Base-by-base conservation (phyloP, 2,113 vertebrate genomes). In the Syngnathoides biaculeatus region DNA sequence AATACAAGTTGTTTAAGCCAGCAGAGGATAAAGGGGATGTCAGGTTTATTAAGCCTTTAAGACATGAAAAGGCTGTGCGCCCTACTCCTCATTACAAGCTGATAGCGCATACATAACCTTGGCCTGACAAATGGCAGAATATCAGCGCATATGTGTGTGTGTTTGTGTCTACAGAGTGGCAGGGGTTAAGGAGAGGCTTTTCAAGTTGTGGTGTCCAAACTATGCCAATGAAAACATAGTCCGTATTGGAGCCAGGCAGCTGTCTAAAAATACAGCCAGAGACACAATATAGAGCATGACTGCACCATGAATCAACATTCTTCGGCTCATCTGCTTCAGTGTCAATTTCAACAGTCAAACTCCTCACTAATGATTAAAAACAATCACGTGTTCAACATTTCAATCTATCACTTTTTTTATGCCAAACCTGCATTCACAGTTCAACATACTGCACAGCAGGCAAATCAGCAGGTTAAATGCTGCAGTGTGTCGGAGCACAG, bases 221-320 rank as follows among this genome's bases (percentile, higher is more conserved):
- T 85, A 88, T 87, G 85, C 88, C 86, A 89, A 86, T 88, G 88
- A 89, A 89, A 89, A 88, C 86, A 90, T 78, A 86, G 83, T 86
- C 79, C 43, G 14, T 72, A 64, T 66, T 75, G 82, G 86, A 90
- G 88, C 85, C 86, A 77, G 79, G 79, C 86, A 81, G 83, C 84
- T 87, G 85, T 88, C 84, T 88, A 85, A 86, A 88, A 90, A 88
- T 88, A 90, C 73, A 82, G 79, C 64, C 81, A 20, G 89, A 84
- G 89, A 84, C 86, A 89, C 86, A 88, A 89, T 86, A 87, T 87
- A 83, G 83, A 83, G 73, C 81, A 80, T 81, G 87, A 86, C 79
- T 81, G 58, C 75, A 73, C 63, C 80, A 66, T 55, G 84, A 80
- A 76, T 77, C 78, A 75, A 58, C 77, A 62, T 61, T 40, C 73